These are phyloP conservation scores for Pseudomyrmex gracilis DNA, from an alignment of 1,140 invertebrate genomes.

Conservation along the genomic window DNA sequence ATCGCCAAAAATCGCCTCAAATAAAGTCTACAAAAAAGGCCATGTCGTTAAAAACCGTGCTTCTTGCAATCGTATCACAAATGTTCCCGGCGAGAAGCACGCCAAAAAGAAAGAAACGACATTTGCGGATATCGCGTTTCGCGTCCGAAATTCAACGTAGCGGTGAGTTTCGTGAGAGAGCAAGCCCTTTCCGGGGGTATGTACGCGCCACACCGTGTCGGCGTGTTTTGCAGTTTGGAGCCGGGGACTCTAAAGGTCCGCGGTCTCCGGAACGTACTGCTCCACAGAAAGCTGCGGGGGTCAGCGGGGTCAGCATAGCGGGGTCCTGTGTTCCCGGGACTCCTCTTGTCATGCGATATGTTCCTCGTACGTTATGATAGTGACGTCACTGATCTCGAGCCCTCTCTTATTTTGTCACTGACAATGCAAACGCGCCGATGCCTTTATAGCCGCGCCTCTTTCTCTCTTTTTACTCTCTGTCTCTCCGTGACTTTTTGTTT, in stretches of 20 bases:
- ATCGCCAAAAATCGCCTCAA: too few relatives aligned
- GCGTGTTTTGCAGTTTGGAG: slow-evolving; percentile 75
- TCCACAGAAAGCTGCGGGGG: slow-evolving; percentile 74
- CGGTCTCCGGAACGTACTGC: slow-evolving; percentile 64
- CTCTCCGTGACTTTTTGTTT: not conserved
- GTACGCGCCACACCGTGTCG: slow-evolving; percentile 65
- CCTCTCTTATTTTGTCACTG: slow-evolving; percentile 72
- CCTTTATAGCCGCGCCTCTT: slow-evolving; percentile 63
- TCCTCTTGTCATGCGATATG: slow-evolving; percentile 77
- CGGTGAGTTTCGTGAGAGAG: slow-evolving; percentile 65
- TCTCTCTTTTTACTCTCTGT: not conserved
- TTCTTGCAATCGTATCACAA: not conserved
- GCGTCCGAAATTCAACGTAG: slow-evolving; percentile 50
- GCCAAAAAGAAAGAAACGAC: slow-evolving; percentile 4
- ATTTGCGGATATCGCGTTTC: slow-evolving; percentile 72
- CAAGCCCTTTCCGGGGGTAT: slow-evolving; percentile 43
- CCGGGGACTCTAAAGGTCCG: slow-evolving; percentile 68
- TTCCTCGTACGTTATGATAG: slow-evolving; percentile 78
- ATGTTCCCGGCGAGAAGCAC: not conserved
- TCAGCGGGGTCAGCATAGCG: slow-evolving; percentile 72
- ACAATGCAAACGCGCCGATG: slow-evolving; percentile 67
- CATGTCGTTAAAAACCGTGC: not conserved
- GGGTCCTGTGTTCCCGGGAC: slow-evolving; percentile 69
- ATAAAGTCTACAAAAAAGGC: not conserved
- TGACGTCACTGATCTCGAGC: slow-evolving; percentile 69